Conservation (phyloP, 2,888 invertebrate genomes). For the Scaptomyza caliginosa region DNA sequence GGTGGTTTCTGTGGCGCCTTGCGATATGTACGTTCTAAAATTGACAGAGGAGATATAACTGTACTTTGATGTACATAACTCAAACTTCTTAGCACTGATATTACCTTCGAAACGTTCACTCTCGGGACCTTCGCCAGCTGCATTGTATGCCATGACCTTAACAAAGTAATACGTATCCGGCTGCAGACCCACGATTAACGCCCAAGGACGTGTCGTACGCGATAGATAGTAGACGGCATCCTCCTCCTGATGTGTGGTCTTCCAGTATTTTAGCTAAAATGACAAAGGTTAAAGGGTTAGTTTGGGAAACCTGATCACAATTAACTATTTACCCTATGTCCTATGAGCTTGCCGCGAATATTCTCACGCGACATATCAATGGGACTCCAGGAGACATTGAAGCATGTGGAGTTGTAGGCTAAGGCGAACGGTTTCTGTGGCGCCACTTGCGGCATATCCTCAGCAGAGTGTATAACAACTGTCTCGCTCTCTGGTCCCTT, state of each 20-base stretch:
- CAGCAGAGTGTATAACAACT: constrained; percentile 92
- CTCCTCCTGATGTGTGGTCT: constrained; percentile 89
- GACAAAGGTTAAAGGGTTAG: neutral
- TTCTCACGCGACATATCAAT: constrained; percentile 93
- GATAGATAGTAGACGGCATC: constrained; percentile 93
- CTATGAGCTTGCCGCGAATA: constrained; percentile 94
- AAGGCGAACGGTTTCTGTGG: constrained; percentile 92
- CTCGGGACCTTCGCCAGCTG: constrained; percentile 97
- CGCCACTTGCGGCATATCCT: constrained; percentile 96
- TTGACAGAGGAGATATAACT: neutral
- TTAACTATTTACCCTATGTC: constrained; percentile 89
- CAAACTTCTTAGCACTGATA: neutral
- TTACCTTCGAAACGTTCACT: constrained; percentile 92
- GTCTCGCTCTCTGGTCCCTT: constrained; percentile 92
- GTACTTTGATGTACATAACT: neutral
- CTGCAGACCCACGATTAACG: constrained; percentile 95
- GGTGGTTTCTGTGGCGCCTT: constrained; percentile 98
- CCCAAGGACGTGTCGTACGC: constrained; percentile 92
- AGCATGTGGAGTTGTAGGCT: constrained; percentile 95
- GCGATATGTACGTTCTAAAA: constrained; percentile 91
- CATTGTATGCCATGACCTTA: constrained; percentile 97
- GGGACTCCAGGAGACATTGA: constrained; percentile 96
- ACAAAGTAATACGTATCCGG: constrained; percentile 97
- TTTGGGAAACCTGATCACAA: too few relatives aligned
- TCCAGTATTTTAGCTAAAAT: constrained; percentile 94